Evolutionary conservation across 2,888 invertebrate species (phyloP), one percentile per base, ranked within the genome.

Genomic region (Synergus gifuensis): DNA sequence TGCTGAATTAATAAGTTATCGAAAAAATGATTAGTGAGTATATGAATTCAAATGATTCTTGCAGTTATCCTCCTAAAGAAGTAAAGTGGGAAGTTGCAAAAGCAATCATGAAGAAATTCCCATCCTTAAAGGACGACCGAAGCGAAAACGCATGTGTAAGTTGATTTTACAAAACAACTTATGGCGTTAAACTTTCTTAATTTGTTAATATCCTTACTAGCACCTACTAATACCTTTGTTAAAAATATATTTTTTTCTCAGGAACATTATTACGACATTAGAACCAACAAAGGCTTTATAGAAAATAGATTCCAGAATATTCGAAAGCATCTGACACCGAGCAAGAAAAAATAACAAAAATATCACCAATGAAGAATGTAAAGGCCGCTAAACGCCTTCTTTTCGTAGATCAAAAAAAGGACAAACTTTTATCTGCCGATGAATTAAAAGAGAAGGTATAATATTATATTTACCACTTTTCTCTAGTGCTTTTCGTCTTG

Each of bases 51-150:
- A 9, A 28, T 28, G 2, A 22, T 63, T 63, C 78, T 73, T 76
- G 14, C 44, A 78, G 76, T 76, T 82, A 82, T 58, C 79, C 81
- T 22, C 78, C 79, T 40, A 79, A 82, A 40, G 77, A 78, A 76
- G 79, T 79, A n/a, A 83, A 83, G 76, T 62, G 77, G 28, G 81
- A 64, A 46, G 76, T 83, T 28, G 82, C 83, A 49, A 79, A 77
- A 78, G 78, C 79, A 16, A 69, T 82, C 16, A 77, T 83, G 0
- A n/a, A 42, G 9, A 82, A 81, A 66, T 83, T 79, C 49, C 81
- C 82, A 8, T 46, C 46, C 8, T 76, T 81, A 7, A 81, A 79
- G 77, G 79, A 83, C 22, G 14, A n/a, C 8, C 42, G 16, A 12
- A 76, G 77, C 40, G 36, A 28, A 49, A 46, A 66, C 22, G 81